A percentile compares a stretch with the other conserved stretches of the same genome.
Evolutionary conservation across 92 coral and sea anemone species (phyloP).

Genomic region (Diadumene lineata): DNA sequence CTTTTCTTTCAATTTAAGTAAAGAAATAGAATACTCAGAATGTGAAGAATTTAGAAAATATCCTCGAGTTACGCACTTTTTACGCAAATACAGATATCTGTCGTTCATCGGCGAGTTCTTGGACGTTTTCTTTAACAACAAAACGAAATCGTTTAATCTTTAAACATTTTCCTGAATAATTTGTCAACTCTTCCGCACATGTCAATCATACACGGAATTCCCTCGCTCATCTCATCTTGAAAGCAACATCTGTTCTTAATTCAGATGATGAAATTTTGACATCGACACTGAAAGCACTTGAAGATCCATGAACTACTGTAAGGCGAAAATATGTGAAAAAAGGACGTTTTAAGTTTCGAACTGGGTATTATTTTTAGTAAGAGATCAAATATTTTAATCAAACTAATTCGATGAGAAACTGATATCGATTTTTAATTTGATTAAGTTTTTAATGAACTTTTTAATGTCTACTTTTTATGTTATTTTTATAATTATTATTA

Average conservation of each 20-base stretch:
- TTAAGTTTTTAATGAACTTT: too few relatives aligned
- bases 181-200: background rate
- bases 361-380: too few relatives aligned
- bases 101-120: background rate
- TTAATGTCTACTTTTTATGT: too few relatives aligned
- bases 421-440: too few relatives aligned
- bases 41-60: background rate
- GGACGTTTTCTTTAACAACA: background rate
- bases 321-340: background rate
- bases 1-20: background rate
- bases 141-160: background rate
- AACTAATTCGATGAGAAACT: too few relatives aligned
- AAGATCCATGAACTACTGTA: background rate
- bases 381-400: too few relatives aligned
- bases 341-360: background rate
- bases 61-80: background rate
- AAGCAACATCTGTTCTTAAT: conserved; percentile 14
- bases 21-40: background rate
- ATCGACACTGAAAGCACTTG: background rate
- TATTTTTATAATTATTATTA: too few relatives aligned
- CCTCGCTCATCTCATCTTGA: too few relatives aligned
- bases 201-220: background rate
- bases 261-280: background rate
- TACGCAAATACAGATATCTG: background rate
- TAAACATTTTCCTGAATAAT: conserved; percentile 1